Base-by-base conservation (phyloP, 2,888 invertebrate genomes). In the Orchesellides sinensis region DNA sequence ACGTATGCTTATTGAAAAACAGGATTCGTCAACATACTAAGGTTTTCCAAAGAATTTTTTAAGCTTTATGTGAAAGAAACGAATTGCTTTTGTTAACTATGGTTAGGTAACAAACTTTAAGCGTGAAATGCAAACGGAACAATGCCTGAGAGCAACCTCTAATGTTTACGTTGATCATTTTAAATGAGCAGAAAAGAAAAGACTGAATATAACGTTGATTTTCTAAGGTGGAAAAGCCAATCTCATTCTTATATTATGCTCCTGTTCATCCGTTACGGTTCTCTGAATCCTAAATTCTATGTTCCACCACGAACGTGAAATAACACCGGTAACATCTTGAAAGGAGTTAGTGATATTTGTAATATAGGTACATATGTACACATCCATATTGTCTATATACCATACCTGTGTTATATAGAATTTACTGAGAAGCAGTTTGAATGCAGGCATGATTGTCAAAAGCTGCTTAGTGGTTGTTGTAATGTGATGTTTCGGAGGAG, bases 221-320 rank as follows among this genome's bases (percentile, higher is more conserved):
- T 63, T 74, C 21, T 74, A 23, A 52, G 29, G 52, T 74, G 63
- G 17, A 56, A 27, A 32, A 40, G 47, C 61, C n/a, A 72, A 17
- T 47, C 45, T 45, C 72, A 27, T 61, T 45, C 45, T 27, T 72
- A 27, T 47, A 72, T 61, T 72, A 72, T 72, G 72, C 21, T 70
- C 40, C 56, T 68, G 61, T 77, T 84, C 83, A 86, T 85, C 81
- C 85, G 86, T 86, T 86, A 85, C 85, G 85, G 85, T 86, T 84
- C 83, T 82, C 63, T 86, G 85, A 78, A 78, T 86, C 79, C 75
- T 70, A 83, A 80, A 83, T 79, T 85, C 66, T 84, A 72, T 73
- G 85, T 85, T 83, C 68, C 70, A 78, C 72, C 52, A 61, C 52
- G 75, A 63, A 75, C 68, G 52, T 49, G 47, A 29, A 54, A 40